These are phyloP conservation scores for Mareca penelope DNA, from an alignment of 2,797 vertebrate species.

Conservation along the genomic window DNA sequence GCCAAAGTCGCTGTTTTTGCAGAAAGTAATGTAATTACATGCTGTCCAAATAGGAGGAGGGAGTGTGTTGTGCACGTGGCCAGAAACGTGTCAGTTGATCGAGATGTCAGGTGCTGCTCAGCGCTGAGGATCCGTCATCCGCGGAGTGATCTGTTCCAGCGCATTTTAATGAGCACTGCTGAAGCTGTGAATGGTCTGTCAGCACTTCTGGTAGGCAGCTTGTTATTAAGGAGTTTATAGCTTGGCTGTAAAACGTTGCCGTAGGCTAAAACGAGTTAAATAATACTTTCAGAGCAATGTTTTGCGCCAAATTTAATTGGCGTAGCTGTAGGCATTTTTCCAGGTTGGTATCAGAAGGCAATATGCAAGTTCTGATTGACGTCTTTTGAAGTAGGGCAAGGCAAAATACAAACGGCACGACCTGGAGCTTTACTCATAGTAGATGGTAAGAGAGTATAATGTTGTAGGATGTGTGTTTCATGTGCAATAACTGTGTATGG, in stretches of 20 bases:
- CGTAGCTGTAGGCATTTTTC: constrained; percentile 23
- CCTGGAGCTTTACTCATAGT: not conserved
- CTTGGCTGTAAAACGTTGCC: constrained; percentile 51
- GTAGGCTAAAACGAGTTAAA: constrained; percentile 56
- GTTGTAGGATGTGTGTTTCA: not conserved
- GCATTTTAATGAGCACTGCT: constrained; percentile 47
- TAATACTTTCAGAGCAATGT: constrained; percentile 49
- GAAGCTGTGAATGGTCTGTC: constrained; percentile 42
- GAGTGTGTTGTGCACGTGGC: not conserved
- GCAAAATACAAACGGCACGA: not conserved
- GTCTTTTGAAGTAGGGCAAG: constrained; percentile 4
- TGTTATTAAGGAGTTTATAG: constrained; percentile 55
- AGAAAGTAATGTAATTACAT: constrained; percentile 19
- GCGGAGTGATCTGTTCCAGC: not conserved
- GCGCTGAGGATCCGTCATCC: not conserved
- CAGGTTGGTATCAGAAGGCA: not conserved
- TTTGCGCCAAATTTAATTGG: constrained; percentile 47
- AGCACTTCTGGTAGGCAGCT: constrained; percentile 59
- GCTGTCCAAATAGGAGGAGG: constrained; percentile 1
- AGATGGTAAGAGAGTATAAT: not conserved
- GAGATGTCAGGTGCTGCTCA: not conserved
- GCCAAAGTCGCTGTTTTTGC: constrained; percentile 1
- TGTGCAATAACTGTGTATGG: not conserved
- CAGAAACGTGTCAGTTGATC: not conserved
- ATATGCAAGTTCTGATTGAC: constrained; percentile 25